These are phyloP conservation scores for Pogona vitticeps DNA, from an alignment of 2,113 vertebrate genomes.

Conservation along the genomic window DNA sequence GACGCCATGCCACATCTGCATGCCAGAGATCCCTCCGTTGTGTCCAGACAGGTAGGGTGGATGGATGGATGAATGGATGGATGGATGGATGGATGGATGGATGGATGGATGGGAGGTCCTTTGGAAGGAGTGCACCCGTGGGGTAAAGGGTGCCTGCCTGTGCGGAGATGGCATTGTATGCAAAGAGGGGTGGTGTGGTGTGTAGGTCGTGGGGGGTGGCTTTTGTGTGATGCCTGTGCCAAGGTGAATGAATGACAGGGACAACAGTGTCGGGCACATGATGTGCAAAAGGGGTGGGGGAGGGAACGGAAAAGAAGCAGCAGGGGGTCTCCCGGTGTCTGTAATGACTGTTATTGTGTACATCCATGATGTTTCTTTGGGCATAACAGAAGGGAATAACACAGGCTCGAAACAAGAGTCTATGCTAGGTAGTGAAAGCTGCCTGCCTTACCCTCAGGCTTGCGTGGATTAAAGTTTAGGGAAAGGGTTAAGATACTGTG, in stretches of 20 bases:
- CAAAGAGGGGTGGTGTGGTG: background rate
- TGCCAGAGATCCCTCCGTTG: background rate
- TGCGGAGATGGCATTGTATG: constrained; percentile 6
- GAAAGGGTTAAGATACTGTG: too few relatives aligned
- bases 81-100: background rate
- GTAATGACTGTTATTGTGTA: background rate
- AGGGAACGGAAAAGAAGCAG: background rate
- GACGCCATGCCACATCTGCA: background rate
- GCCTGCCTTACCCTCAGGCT: background rate
- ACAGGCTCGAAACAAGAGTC: background rate
- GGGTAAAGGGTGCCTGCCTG: background rate
- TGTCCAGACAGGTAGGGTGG: background rate
- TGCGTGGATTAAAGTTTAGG: background rate
- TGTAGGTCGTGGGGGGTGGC: too few relatives aligned
- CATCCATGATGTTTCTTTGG: background rate
- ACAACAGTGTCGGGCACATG: too few relatives aligned
- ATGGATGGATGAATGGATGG: too few relatives aligned
- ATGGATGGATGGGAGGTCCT: background rate
- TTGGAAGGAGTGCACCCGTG: background rate
- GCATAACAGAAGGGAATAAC: background rate
- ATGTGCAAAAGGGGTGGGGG: background rate
- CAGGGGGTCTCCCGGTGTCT: background rate
- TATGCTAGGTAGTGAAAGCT: background rate
- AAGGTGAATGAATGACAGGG: background rate
- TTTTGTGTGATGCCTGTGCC: background rate